Base-by-base conservation (phyloP, 1,140 invertebrate genomes). In the Zaprionus capensis region DNA sequence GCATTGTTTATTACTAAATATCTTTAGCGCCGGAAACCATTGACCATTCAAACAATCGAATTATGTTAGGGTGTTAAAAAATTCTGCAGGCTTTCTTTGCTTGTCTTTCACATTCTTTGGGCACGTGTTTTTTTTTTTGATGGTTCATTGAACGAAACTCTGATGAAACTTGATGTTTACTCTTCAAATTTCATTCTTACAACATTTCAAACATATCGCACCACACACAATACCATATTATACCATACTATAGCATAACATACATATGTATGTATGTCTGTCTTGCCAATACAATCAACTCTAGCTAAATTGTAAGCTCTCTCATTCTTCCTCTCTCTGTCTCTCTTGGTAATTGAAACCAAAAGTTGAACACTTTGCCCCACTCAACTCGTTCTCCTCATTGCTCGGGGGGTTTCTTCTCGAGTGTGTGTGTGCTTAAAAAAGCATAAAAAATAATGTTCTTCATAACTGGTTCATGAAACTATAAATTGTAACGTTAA, bases 81-180 rank as follows among this genome's bases (percentile, higher is more conserved):
- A 26, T 34, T 34, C 9, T 9, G 31, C 31, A 34, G 2, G 2
- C 31, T 34, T 34, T 34, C 31, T 34, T 11, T 34, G 31, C 31
- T 34, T 9, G 31, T 34, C 9, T 34, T 34, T 34, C 31, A 34
- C 31, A 34, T 34, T 34, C 31, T 11, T 34, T 9, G 31, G 31
- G 9, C 36, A 49, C 59, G 71, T 61, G 51, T 61, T 26, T 26
- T 26, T 26, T 24, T 24, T 4, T 26, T 68, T 59, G 20, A 34
- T 49, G 49, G 72, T 75, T 75, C 72, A 71, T 75, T 75, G 72
- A 75, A 75, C 72, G 72, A 63, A 63, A 49, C 67, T 62, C 59
- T 62, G 22, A 56, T 75, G 72, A 75, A 75, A 75, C 55, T 62
- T 71, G 72, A 75, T 64, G 67, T 53, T 70, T 51, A 20, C 66